Conservation (phyloP, 2,888 invertebrate genomes). For the Drosophila robusta region DNA sequence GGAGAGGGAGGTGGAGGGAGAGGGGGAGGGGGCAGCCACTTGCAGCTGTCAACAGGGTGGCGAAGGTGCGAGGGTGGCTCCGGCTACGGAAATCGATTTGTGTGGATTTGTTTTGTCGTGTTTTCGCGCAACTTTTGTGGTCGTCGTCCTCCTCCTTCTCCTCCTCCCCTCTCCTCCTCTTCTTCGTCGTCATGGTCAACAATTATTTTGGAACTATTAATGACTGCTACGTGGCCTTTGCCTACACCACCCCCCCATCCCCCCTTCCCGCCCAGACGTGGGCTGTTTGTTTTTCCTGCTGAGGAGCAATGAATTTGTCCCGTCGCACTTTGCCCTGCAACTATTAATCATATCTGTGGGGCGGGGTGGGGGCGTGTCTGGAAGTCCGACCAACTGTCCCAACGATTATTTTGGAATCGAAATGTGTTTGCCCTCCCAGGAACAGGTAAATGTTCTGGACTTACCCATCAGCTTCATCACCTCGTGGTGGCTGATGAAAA, state of each 20-base stretch:
- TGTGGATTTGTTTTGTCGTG: conserved; percentile 76
- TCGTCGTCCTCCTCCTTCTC: conserved; percentile 13
- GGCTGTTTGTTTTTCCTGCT: conserved; percentile 66
- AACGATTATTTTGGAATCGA: conserved; percentile 45
- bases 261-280: background rate
- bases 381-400: conserved; percentile 22
- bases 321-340: conserved; percentile 64
- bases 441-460: conserved; percentile 69
- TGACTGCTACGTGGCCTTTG: conserved; percentile 59
- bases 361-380: conserved; percentile 35
- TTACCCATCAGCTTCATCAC: conserved; percentile 92
- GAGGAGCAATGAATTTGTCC: conserved; percentile 71
- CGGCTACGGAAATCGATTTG: conserved; percentile 73
- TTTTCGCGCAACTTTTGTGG: conserved; percentile 61
- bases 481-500: conserved; percentile 92
- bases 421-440: conserved; percentile 10
- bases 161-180: background rate
- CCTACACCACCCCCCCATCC: conserved; percentile 7
- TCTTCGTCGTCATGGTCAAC: conserved; percentile 67
- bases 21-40: conserved; percentile 45
- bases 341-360: conserved; percentile 70
- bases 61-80: conserved; percentile 46
- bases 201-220: conserved; percentile 78
- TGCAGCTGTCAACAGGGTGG: conserved; percentile 71
- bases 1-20: background rate